Percentiles rank a stretch among this genome's conserved stretches.
Evolutionary conservation across 2,888 invertebrate genomes (phyloP).

Genomic region (Molorchus minor): DNA sequence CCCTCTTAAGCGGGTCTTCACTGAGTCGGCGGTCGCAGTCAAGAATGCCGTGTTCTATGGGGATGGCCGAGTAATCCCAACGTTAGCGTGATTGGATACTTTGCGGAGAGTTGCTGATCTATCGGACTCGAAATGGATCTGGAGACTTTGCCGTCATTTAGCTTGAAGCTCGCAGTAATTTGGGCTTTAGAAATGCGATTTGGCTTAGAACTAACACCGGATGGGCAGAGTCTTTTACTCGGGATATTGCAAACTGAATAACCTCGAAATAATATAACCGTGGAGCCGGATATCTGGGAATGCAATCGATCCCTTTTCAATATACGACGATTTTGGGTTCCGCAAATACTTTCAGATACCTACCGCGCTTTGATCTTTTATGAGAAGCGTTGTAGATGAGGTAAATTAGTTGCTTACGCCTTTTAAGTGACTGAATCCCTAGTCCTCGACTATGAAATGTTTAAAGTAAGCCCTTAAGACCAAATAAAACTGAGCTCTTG

Average conservation of each 20-base stretch:
- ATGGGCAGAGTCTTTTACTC: slow-evolving; percentile 27
- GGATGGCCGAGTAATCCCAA: slow-evolving; percentile 46
- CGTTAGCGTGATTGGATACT: slow-evolving; percentile 52
- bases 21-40: slow-evolving; percentile 8
- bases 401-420: too few relatives aligned
- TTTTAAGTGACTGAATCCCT: too few relatives aligned
- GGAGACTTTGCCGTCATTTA: slow-evolving; percentile 49
- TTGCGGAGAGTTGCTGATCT: slow-evolving; percentile 50
- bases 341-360: neutral
- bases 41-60: slow-evolving; percentile 23
- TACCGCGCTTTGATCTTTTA: slow-evolving; percentile 13
- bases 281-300: neutral
- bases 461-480: too few relatives aligned
- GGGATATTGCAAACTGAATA: slow-evolving; percentile 23
- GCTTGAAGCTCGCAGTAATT: slow-evolving; percentile 48
- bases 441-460: too few relatives aligned
- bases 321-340: neutral
- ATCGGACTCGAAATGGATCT: slow-evolving; percentile 48
- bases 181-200: slow-evolving; percentile 46
- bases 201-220: slow-evolving; percentile 32
- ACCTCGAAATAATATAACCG: slow-evolving; percentile 18
- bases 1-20: slow-evolving; percentile 8
- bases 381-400: neutral
- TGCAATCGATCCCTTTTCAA: slow-evolving; percentile 16
- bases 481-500: too few relatives aligned